Base-by-base conservation (phyloP, 2,113 vertebrate genomes). In the Mesembrinibis cayennensis region DNA sequence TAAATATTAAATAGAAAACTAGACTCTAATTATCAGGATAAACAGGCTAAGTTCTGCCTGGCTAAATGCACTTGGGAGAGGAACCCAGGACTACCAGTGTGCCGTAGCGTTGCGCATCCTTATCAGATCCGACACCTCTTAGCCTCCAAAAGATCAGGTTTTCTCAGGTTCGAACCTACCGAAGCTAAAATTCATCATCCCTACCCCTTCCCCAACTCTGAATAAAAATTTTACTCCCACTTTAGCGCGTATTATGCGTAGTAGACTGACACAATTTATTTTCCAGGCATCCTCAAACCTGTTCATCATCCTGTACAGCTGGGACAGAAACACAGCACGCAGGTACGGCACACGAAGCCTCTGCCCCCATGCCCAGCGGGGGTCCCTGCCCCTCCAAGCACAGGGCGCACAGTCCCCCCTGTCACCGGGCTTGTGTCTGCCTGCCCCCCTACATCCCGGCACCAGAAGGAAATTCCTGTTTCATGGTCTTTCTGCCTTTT, bases 1-100 rank as follows among this genome's bases (percentile, higher is more conserved):
- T 90, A 95, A 96, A 95, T 93, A 97, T 93, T 94, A 96, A 95
- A 94, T 20, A 96, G 91, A 97, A 96, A 95, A 95, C 84, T 63
- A 88, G 89, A 95, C 87, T 93, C 78, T 91, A 96, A 93, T 95
- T 95, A 96, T 91, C 83, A 90, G 94, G 67, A 97, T 97, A 97
- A 95, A 95, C 95, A 97, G 81, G 74, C 84, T 91, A 91, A 91
- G 82, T 87, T 97, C 88, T 96, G 80, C 90, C 94, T 94, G 78
- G 84, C 84, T 91, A 91, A 94, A 91, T 61, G 53, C 82, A 93
- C 87, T 79, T 85, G 90, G 78, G 91, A 90, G 58, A 72, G 36
- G 66, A 93, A 61, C 58, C 78, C 62, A 61, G 42, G 91, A 90
- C 76, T 81, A 90, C 62, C 73, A 65, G 55, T 0, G 0, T 58